Percentiles rank a stretch among this genome's conserved stretches.
Evolutionary conservation across 2,888 invertebrate species (phyloP).

Genomic region (Mesoligia furuncula): DNA sequence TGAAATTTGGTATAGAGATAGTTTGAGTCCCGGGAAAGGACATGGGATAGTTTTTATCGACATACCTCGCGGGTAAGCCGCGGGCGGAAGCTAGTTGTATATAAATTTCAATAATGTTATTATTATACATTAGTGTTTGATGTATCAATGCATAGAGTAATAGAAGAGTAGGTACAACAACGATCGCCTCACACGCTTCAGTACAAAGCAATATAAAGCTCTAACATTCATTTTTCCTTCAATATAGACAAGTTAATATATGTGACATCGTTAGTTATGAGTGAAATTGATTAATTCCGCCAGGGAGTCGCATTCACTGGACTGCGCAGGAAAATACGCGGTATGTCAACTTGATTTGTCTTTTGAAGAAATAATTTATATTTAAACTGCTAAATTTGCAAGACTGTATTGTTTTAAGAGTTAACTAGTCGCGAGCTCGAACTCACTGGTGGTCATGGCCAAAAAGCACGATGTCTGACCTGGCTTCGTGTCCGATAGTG

Average conservation of each 20-base stretch:
- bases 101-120: not conserved
- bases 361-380: not conserved
- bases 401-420: not conserved
- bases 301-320: conserved; percentile 43
- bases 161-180: not conserved
- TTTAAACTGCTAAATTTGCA: not conserved
- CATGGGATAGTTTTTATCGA: no score
- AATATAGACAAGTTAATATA: conserved; percentile 69
- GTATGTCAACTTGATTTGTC: conserved; percentile 37
- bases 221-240: conserved; percentile 48
- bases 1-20: no score
- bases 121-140: not conserved
- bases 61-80: no score
- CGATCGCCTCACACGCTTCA: conserved; percentile 40
- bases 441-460: no score
- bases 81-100: no score
- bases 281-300: conserved; percentile 80
- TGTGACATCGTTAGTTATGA: conserved; percentile 73
- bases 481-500: no score
- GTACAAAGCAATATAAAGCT: conserved; percentile 42
- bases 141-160: not conserved
- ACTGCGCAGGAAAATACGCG: conserved; percentile 23
- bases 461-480: no score
- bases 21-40: no score
- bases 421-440: no score